phyloP scores from a whole-genome alignment of 2,113 vertebrate genomes.

The Rhineura floridana region DNA sequence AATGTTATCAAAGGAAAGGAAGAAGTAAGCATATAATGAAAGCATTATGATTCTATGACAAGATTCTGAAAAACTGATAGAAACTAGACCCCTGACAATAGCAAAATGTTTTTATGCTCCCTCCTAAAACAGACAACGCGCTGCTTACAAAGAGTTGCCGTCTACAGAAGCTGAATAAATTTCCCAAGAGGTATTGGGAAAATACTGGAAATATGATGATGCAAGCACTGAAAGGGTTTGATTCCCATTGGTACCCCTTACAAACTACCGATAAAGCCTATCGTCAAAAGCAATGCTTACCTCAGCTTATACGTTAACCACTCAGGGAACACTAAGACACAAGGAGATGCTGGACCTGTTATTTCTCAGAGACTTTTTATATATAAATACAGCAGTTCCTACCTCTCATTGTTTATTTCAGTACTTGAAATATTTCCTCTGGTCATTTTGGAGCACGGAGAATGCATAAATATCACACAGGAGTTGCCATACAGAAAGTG shows the following conservation, averaged over 20 bases:
- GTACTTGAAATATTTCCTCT: not conserved
- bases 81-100: not conserved
- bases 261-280: not conserved
- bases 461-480: not conserved
- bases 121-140: not conserved
- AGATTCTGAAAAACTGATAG: not conserved
- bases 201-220: not conserved
- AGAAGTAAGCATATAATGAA: not conserved
- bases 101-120: not conserved
- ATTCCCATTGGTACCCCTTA: slow-evolving; percentile 3
- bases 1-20: not conserved
- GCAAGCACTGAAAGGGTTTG: not conserved
- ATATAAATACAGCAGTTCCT: not conserved
- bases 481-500: not conserved
- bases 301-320: not conserved
- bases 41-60: not conserved
- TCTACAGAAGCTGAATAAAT: not conserved
- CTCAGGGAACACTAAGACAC: not conserved
- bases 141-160: not conserved
- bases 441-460: not conserved
- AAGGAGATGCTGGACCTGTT: not conserved
- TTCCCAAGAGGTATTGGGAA: not conserved
- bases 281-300: not conserved
- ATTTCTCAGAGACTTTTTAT: not conserved
- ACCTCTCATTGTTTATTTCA: not conserved